Conservation (phyloP, 2,113 vertebrate species). For the Potamarius usumacintae region DNA sequence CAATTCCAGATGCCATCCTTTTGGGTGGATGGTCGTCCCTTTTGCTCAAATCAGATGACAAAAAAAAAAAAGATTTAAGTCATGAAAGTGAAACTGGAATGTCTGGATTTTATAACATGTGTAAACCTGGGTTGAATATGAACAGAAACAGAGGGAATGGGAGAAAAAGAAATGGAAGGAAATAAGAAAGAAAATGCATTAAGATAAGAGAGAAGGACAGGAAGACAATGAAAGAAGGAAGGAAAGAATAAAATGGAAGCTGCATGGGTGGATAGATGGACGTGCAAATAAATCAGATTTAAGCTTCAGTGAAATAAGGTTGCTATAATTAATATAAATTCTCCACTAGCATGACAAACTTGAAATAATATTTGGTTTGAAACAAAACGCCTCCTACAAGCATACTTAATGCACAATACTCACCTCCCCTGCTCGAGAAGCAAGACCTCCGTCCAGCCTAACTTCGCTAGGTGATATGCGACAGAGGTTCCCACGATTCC, state of each 20-base stretch:
- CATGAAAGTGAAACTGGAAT: background rate
- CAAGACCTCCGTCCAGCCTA: constrained; percentile 92
- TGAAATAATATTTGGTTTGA: background rate
- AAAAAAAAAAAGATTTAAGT: background rate
- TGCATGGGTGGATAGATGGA: background rate
- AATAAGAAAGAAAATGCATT: background rate
- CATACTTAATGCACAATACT: constrained; percentile 45
- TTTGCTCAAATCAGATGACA: background rate
- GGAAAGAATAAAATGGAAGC: too few species aligned
- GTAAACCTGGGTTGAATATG: accelerated
- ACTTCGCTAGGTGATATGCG: constrained; percentile 91
- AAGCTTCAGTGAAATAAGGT: background rate
- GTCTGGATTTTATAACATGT: background rate
- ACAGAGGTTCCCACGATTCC: constrained; percentile 92
- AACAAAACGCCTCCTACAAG: background rate
- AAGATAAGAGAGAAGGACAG: background rate
- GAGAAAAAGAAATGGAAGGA: background rate
- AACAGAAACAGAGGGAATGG: background rate
- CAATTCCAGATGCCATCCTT: background rate
- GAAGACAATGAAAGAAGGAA: too few species aligned
- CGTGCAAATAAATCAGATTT: background rate
- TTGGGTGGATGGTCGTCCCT: background rate
- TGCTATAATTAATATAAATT: background rate
- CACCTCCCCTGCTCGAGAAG: constrained; percentile 97
- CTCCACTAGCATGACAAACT: background rate